A percentile compares a stretch with the other conserved stretches of the same genome.
phyloP scores from a whole-genome alignment of 1,140 invertebrate species.

The Laupala kohalensis region DNA sequence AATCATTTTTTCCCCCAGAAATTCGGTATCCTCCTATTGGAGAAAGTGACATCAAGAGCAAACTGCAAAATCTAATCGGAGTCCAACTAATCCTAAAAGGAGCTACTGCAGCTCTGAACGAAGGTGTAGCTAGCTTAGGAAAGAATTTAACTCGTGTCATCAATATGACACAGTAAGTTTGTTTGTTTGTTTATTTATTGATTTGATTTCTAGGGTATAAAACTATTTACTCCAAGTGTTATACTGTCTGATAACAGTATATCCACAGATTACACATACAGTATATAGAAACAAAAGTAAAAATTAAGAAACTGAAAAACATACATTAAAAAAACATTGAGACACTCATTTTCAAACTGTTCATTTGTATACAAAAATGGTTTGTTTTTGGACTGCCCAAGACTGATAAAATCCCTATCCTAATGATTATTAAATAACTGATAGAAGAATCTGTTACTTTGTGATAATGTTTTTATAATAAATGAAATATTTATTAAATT shows the following conservation, averaged over 20 bases:
- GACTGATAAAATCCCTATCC: no score
- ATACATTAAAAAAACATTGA: no score
- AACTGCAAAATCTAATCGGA: conserved; percentile 19
- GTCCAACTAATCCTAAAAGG: conserved; percentile 17
- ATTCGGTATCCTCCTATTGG: neutral
- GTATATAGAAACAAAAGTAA: neutral
- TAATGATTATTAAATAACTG: no score
- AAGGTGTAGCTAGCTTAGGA: conserved; percentile 11
- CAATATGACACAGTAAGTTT: conserved; percentile 19
- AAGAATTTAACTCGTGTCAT: conserved; percentile 17
- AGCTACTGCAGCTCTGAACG: conserved; percentile 15
- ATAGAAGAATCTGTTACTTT: no score
- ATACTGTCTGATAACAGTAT: neutral
- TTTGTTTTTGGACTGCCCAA: no score
- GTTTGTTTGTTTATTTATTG: neutral
- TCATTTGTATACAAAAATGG: no score
- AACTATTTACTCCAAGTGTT: neutral
- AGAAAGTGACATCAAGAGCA: conserved; percentile 8
- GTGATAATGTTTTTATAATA: no score
- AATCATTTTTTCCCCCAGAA: neutral
- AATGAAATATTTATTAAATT: no score
- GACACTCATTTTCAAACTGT: no score
- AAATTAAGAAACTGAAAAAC: no score
- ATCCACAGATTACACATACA: neutral
- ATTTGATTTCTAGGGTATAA: neutral